Evolutionary conservation across 2,888 invertebrate genomes (phyloP).

Genomic region (Volucella bombylans): DNA sequence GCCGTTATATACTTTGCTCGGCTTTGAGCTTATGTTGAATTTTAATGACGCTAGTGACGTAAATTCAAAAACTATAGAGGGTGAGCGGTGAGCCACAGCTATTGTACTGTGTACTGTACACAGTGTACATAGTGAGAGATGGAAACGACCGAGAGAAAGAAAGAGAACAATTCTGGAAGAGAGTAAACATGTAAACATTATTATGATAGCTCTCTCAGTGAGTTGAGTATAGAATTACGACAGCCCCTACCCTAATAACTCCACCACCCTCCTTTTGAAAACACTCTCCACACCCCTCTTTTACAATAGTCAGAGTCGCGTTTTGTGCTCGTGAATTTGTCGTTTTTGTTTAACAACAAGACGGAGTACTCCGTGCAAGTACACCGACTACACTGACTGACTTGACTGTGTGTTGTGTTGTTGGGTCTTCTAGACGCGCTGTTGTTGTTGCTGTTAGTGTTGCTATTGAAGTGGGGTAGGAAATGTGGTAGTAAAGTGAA

Average conservation of each 20-base stretch:
- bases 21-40: slow-evolving; percentile 49
- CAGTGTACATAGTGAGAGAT: slow-evolving; percentile 18
- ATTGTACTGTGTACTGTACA: too few relatives aligned
- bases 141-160: slow-evolving; percentile 11
- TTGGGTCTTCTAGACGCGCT: slow-evolving; percentile 32
- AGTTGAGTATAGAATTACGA: neutral
- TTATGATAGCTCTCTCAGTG: slow-evolving; percentile 7
- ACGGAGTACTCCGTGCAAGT: slow-evolving; percentile 27
- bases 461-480: slow-evolving; percentile 25
- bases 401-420: neutral
- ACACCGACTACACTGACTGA: too few relatives aligned
- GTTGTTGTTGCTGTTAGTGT: slow-evolving; percentile 28
- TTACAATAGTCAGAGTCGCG: slow-evolving; percentile 8
- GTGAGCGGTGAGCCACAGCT: neutral
- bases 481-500: slow-evolving; percentile 35
- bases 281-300: slow-evolving; percentile 41
- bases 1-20: slow-evolving; percentile 5
- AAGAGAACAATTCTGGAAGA: slow-evolving; percentile 9
- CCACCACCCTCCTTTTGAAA: neutral
- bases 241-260: neutral
- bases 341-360: slow-evolving; percentile 69
- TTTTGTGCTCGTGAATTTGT: slow-evolving; percentile 41
- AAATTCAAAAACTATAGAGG: slow-evolving; percentile 36
- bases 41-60: slow-evolving; percentile 70
- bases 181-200: slow-evolving; percentile 62